Base-by-base conservation (phyloP, 2,797 vertebrate species). In the Myotis vivesi region DNA sequence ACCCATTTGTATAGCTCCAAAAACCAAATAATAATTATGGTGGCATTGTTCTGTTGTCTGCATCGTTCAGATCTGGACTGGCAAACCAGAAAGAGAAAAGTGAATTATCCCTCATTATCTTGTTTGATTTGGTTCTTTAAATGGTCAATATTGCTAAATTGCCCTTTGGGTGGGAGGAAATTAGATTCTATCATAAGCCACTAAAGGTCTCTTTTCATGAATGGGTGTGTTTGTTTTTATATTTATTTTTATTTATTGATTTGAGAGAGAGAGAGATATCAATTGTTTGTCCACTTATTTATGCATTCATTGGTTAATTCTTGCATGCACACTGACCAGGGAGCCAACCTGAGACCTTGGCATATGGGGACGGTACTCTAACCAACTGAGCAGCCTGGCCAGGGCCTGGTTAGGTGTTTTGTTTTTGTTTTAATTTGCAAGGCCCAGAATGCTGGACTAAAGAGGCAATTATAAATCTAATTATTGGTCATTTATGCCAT, bases 11-110 rank as follows among this genome's bases (percentile, higher is more conserved):
- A 44, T 87, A 82, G 89, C 69, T 96, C 77, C 17, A 20, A 77
- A 95, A 91, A 57, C 84, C 93, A 97, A 94, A 95, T 96, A 94
- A 83, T 96, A 96, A 95, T 97, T 96, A 95, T 33, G 55, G 64
- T 17, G n/a, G 55, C 57, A 49, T 84, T 82, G 55, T 94, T 91
- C 72, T 77, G 13, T 57, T 41, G 81, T 92, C 89, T 22, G n/a
- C 44, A 81, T 92, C 88, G 69, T 90, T 46, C 72, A 75, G 62
- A 92, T 62, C 69, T 71, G 73, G 13, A 28, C 6, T 71, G 89
- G 30, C 81, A 44, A 91, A 8, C 38, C 89, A 93, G 87, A 89
- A 83, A 91, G 79, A 76, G 81, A 64, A 77, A 85, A 93, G 77
- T 82, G 90, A 93, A 94, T 94, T 89, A 72, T 44, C 68, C 38